Conservation (phyloP, 1,140 invertebrate genomes). For the Yoshiicerus persimilis region DNA sequence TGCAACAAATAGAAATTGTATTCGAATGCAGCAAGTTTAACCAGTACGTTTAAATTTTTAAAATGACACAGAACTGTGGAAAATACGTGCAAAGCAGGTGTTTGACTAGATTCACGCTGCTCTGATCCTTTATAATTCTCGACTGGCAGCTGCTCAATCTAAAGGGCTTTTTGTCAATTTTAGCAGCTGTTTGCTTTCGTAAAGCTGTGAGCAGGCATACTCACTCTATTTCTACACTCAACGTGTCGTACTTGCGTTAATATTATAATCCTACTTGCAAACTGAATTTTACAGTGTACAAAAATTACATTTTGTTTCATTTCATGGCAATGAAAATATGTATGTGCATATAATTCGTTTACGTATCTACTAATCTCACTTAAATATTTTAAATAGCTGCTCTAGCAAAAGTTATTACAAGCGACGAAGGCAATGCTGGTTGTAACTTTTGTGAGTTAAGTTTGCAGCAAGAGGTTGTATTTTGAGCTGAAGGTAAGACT, state of each 20-base stretch:
- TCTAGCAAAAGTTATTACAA: too few relatives aligned
- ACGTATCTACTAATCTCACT: too few relatives aligned
- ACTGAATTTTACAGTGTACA: too few relatives aligned
- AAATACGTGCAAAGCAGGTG: neutral
- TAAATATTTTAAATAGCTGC: too few relatives aligned
- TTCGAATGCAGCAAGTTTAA: neutral
- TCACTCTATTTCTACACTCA: too few relatives aligned
- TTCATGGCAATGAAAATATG: too few relatives aligned
- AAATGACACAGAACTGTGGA: neutral
- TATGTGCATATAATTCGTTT: too few relatives aligned
- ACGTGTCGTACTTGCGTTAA: neutral
- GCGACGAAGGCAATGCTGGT: too few relatives aligned
- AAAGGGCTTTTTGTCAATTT: neutral
- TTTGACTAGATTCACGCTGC: neutral
- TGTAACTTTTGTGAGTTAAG: too few relatives aligned
- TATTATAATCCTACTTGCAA: neutral
- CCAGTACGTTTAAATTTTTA: neutral
- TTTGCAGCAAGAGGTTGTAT: neutral
- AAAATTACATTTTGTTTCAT: too few relatives aligned
- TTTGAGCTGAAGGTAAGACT: neutral
- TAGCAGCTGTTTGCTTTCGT: neutral
- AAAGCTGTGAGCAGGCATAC: too few relatives aligned
- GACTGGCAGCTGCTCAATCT: neutral
- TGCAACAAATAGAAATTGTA: neutral
- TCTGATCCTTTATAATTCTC: neutral